Evolutionary conservation across 2,797 vertebrate species (phyloP), one percentile per base, ranked within the genome.

Genomic region (Enteromius viviparus): DNA sequence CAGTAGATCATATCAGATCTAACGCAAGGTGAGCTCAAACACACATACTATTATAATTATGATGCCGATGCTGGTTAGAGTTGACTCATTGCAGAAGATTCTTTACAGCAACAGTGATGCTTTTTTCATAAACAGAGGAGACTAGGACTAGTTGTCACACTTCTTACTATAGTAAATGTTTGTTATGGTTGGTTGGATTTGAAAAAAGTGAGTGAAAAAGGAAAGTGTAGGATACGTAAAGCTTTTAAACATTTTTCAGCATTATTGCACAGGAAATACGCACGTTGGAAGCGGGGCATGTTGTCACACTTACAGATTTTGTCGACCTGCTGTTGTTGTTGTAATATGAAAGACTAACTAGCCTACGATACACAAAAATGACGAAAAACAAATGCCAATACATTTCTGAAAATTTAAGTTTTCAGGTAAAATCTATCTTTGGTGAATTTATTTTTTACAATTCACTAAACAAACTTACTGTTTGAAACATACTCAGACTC

Each of bases 1-100:
- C 85, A 58, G 83, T 82, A 89, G 91, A 91, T 91, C 81, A 89
- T 87, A 87, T 88, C 90, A 6, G 77, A 62, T 72, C 77, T 53
- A 83, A 58, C 4, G 26, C 74, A 85, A 86, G 85, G 88, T 87
- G 60, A 81, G 85, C 53, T 17, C 8, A 42, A 40, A 34, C 19
- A n/a, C 29, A 34, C n/a, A 60, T 29, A 83, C 15, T 68, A 37
- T 29, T 76, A 10, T 69, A 19, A 37, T 3, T 26, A 37, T 65
- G 51, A 32, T 32, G 53, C 19, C 64, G 26, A 37, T 71, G 69
- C 6, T 17, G 29, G 23, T 47, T 47, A 66, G 70, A 64, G 60
- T 76, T 66, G 40, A 40, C 15, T 40, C 55, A 4, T 11, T 55
- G 49, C 34, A 37, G 6, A 32, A 40, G 34, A 76, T 26, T 32